Evolutionary conservation across 2,888 invertebrate species (phyloP).

Genomic region (Cyclophora punctaria): DNA sequence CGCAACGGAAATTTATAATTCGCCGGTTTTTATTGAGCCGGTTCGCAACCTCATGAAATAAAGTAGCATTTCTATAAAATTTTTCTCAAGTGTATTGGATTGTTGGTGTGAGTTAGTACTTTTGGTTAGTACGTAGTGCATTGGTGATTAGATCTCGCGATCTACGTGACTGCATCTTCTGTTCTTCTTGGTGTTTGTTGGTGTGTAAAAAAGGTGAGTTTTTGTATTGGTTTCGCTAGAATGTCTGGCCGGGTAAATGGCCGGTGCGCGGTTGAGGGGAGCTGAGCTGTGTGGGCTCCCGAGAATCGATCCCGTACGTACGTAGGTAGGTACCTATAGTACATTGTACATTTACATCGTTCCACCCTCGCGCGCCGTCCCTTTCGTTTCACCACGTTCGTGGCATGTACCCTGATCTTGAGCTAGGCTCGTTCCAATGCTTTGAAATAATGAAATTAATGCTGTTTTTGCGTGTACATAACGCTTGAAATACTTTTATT

Average conservation of each 20-base stretch:
- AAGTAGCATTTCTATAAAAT: constrained; percentile 24
- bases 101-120: constrained; percentile 46
- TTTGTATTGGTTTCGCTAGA: constrained; percentile 42
- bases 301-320: constrained; percentile 44
- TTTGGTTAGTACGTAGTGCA: constrained; percentile 45
- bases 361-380: constrained; percentile 42
- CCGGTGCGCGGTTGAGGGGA: constrained; percentile 45
- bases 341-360: constrained; percentile 25
- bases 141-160: constrained; percentile 61
- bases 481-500: no score
- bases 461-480: no score
- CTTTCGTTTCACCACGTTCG: constrained; percentile 2
- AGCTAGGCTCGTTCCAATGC: constrained; percentile 23
- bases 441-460: constrained; percentile 9
- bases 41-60: constrained; percentile 27
- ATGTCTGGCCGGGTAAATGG: constrained; percentile 36
- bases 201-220: constrained; percentile 67
- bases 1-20: constrained; percentile 27
- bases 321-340: constrained; percentile 11
- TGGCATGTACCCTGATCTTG: constrained; percentile 47
- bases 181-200: constrained; percentile 47
- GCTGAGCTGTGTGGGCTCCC: constrained; percentile 29
- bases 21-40: constrained; percentile 43
- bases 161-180: constrained; percentile 60
- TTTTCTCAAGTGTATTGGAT: constrained; percentile 45